These are phyloP conservation scores for Lithophane ornitopus DNA, from an alignment of 2,888 invertebrate genomes.

Conservation along the genomic window DNA sequence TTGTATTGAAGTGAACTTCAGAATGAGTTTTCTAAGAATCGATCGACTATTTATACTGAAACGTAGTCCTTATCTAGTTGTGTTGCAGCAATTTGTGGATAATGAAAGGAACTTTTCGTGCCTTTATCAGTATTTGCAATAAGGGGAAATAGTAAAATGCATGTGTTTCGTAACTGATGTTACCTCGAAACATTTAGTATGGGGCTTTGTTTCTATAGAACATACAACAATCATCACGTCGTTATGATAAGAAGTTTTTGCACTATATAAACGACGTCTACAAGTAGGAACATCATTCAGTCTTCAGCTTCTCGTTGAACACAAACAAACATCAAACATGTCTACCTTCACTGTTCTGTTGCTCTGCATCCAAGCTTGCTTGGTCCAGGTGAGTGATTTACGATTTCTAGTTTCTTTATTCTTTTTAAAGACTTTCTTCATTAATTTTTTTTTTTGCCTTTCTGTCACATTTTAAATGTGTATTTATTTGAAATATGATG, in stretches of 20 bases:
- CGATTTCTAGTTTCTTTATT: too few species aligned
- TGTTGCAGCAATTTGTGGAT: slow-evolving; percentile 15
- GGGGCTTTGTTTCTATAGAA: background rate
- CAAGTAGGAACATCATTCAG: slow-evolving; percentile 26
- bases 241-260: background rate
- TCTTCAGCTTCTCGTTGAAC: slow-evolving; percentile 17
- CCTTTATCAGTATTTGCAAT: too few species aligned
- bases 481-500: background rate
- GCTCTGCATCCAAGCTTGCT: slow-evolving; percentile 72
- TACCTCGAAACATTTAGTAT: background rate
- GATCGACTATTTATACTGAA: too few species aligned
- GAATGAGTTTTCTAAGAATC: too few species aligned
- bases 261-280: slow-evolving; percentile 23
- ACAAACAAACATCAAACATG: slow-evolving; percentile 60
- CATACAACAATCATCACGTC: background rate
- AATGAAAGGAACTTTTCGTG: too few species aligned
- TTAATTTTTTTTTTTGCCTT: background rate
- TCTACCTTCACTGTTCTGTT: slow-evolving; percentile 69
- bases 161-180: background rate
- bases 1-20: too few species aligned
- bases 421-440: background rate
- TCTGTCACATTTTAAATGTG: background rate
- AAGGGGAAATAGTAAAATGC: too few species aligned
- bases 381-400: slow-evolving; percentile 71
- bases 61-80: too few species aligned